Evolutionary conservation across 2,113 vertebrate genomes (phyloP), one percentile per base, ranked within the genome.

Genomic region (Phycodurus eques): DNA sequence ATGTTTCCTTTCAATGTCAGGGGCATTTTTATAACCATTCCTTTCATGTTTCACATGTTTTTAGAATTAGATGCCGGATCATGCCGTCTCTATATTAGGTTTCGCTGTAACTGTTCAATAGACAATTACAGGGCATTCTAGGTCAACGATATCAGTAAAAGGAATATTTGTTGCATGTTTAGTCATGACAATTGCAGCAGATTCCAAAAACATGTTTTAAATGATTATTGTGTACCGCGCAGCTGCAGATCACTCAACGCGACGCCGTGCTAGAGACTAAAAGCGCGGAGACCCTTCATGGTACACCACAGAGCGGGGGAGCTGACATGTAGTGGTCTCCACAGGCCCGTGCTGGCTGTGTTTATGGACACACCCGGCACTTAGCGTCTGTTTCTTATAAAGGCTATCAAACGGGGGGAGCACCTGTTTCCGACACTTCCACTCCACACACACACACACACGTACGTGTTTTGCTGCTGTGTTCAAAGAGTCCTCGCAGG

Each of bases 351-450:
- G 73, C 86, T 72, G 57, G 74, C 70, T 85, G 80, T 90, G 90
- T 90, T 89, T 89, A 88, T 81, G 80, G 87, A 88, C 86, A 87
- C 73, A 19, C 87, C 87, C 82, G 51, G 72, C 71, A 61, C 78
- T 81, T 75, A 84, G 75, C 90, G 89, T 92, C 90, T 93, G 91
- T 85, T 92, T 93, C 90, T 90, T 90, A 93, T 93, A 92, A 93
- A 91, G 86, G 73, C 91, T 84, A 92, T 92, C 91, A 92, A 90
- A 92, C 77, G 80, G 81, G 71, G 85, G 75, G 85, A 74, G 83
- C 92, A 93, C 91, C 90, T 93, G 92, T 92, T 93, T 93, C 92
- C 91, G 87, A 90, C 86, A 90, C 87, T 91, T 93, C 90, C 88
- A 93, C 82, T 15, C 46, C 46, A 47, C 20, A 54, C n/a, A 57